These are phyloP conservation scores for Stichodactyla helianthus DNA, from an alignment of 64 coral and sea anemone genomes.

Conservation along the genomic window DNA sequence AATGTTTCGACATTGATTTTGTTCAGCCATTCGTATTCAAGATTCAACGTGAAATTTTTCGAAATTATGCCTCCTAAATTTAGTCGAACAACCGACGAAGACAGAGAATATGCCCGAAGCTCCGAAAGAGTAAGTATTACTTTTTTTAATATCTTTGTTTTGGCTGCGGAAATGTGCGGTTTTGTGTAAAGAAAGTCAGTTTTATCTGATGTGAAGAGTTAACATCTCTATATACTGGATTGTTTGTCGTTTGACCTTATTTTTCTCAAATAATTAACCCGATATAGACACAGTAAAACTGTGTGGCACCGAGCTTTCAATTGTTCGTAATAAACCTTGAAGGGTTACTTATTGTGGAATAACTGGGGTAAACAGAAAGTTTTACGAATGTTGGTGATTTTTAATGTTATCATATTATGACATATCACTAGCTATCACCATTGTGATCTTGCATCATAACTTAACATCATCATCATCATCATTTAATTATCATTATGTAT, in stretches of 20 bases:
- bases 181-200: background rate
- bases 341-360: too few species aligned
- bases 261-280: too few species aligned
- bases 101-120: constrained; percentile 40
- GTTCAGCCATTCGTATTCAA: background rate
- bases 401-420: background rate
- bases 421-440: background rate
- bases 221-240: too few species aligned
- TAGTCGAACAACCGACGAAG: constrained; percentile 54
- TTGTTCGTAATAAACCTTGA: too few species aligned
- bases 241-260: too few species aligned
- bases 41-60: background rate
- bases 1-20: background rate
- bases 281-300: too few species aligned
- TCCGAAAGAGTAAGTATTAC: constrained; percentile 65
- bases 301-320: too few species aligned
- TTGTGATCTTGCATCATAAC: background rate
- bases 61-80: constrained; percentile 76
- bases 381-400: too few species aligned
- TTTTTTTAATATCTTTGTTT: background rate
- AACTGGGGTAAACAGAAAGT: too few species aligned
- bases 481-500: background rate
- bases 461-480: background rate
- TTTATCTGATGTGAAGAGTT: background rate
- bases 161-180: background rate